Base-by-base conservation (phyloP, 2,888 invertebrate genomes). In the Drosophila pegasa region DNA sequence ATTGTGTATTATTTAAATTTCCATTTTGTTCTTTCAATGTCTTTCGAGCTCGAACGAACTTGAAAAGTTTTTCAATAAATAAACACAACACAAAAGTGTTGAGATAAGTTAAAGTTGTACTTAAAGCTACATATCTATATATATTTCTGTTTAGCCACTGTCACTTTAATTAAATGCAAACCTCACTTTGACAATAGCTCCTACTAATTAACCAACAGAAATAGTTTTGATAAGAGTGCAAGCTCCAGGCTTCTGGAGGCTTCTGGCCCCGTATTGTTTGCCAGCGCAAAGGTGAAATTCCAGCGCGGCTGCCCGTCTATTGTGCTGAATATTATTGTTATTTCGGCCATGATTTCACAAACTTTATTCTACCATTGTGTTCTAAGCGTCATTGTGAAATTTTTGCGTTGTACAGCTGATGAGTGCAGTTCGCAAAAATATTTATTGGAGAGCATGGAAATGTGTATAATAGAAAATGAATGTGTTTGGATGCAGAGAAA, bases 1-100 rank as follows among this genome's bases (percentile, higher is more conserved):
- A 54, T 68, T 81, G 52, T 67, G 9, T 14, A 45, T 69, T 75
- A 57, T 63, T 69, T 41, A 37, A 71, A 75, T 58, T 60, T 61
- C 16, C 7, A 25, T 35, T 50, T 40, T 57, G 10, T 59, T 35
- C n/a, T 29, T 31, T 22, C 22, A 22, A 43, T n/a, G 12, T 10
- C n/a, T 50, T 35, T 31, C 25, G 22, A 3, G 41, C 45, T 20
- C 27, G 33, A 27, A 16, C 35, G 41, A 40, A 27, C 25, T 33
- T 31, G 25, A 41, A 54, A 31, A 18, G 0, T 9, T 20, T 20
- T 18, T 14, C 25, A 43, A 51, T 41, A 25, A 63, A 41, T 18
- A 38, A 31, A 20, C 4, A 8, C 3, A n/a, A 18, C 5, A 20
- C 1, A 31, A 12, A n/a, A 9, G 16, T 10, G 18, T 22, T 25